Base-by-base conservation (phyloP, 2,797 vertebrate genomes). In the Gymnoscopelus braueri region DNA sequence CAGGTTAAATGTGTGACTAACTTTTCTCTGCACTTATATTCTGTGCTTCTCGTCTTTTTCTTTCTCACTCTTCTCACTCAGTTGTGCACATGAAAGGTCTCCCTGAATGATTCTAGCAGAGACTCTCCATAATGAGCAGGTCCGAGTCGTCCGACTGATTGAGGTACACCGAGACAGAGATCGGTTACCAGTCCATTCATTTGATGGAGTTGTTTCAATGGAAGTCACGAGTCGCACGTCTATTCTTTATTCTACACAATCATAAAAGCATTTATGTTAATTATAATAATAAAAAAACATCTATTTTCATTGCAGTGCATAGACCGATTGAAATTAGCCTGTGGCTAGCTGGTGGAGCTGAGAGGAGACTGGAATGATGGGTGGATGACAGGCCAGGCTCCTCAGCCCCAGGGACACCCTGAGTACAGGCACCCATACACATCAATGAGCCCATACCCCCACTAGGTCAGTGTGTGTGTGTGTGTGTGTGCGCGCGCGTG, bases 371-470 rank as follows among this genome's bases (percentile, higher is more conserved):
- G 75, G 62, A 80, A 71, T 80, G 87, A 88, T 81, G 76, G 61
- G 75, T 87, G 74, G 83, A 80, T 85, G 86, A 90, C 84, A 88
- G 78, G 78, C 80, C 67, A 71, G 77, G 81, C 81, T 84, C 75
- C 80, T 67, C 74, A 76, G 83, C 90, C 85, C 75, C 76, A 78
- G 87, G 85, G 83, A 86, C 72, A 63, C 74, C 78, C 84, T 47
- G 59, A 71, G 76, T 78, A 47, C 77, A 71, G 50, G 54, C 57
- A 58, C 60, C 73, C 77, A 79, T 75, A 69, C 82, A 88, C 83
- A 81, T 69, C 72, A 83, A 75, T 83, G 85, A 71, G 78, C 77
- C 63, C 80, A 82, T 69, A 85, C 52, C 58, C 76, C 86, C 86
- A 78, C 63, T 12, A 54, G 52, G 52, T 23, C 52, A n/a, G 52